Conservation (phyloP, 92 coral and sea anemone species). For the Paragorgia papillata region DNA sequence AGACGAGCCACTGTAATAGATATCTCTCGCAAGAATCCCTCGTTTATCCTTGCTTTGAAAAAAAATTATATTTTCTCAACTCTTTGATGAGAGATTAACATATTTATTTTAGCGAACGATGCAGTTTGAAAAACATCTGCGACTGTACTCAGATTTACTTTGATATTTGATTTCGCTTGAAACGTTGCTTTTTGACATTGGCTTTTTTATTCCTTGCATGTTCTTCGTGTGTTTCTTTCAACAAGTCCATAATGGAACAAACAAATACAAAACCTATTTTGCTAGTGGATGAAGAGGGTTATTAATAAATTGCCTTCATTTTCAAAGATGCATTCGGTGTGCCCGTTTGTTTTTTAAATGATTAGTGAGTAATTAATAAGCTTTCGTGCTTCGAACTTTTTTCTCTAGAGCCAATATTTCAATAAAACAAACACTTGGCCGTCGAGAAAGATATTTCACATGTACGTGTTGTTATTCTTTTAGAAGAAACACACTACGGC, state of each 20-base stretch:
- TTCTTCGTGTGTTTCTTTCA: too few species aligned
- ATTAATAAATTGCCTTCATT: not conserved
- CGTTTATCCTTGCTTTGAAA: not conserved
- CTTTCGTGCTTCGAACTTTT: not conserved
- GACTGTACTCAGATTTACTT: too few species aligned
- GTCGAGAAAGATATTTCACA: conserved; percentile 7
- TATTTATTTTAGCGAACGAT: too few species aligned
- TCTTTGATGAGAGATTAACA: too few species aligned
- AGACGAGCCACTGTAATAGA: conserved; percentile 26
- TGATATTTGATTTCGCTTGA: too few species aligned
- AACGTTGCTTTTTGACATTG: too few species aligned
- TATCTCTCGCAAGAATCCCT: not conserved
- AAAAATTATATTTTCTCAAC: too few species aligned
- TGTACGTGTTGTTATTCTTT: conserved; percentile 25
- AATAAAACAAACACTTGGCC: not conserved
- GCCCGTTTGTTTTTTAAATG: not conserved
- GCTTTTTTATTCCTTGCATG: too few species aligned
- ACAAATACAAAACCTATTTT: too few species aligned
- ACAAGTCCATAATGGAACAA: too few species aligned
- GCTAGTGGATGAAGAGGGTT: not conserved
- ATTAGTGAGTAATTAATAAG: not conserved
- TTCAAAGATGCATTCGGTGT: not conserved
- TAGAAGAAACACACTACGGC: not conserved
- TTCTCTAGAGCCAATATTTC: not conserved
- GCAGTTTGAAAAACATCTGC: too few species aligned